Evolutionary conservation across 2,797 vertebrate species (phyloP).

Genomic region (Serranus cabrilla): DNA sequence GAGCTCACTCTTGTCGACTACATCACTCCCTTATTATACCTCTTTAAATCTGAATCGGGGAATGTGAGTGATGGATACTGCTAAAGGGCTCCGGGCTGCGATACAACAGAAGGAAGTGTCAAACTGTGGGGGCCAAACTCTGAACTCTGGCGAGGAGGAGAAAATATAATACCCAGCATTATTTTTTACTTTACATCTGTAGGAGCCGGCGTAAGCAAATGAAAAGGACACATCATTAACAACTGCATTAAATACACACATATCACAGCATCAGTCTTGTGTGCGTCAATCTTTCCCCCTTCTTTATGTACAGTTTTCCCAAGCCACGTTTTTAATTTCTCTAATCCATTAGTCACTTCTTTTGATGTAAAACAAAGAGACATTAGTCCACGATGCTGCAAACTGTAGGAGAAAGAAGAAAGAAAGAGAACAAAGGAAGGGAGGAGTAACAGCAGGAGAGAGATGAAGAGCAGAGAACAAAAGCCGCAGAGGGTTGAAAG

Average conservation of each 20-base stretch:
- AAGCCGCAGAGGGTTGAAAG: slow-evolving; percentile 36
- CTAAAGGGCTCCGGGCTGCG: slow-evolving; percentile 43
- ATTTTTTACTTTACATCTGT: slow-evolving; percentile 7
- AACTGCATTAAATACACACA: slow-evolving; percentile 11
- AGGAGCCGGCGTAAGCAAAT: slow-evolving; percentile 8
- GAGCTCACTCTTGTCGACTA: slow-evolving; percentile 47
- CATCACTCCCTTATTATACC: slow-evolving; percentile 47
- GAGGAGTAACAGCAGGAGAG: slow-evolving; percentile 5
- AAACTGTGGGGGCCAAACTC: slow-evolving; percentile 45
- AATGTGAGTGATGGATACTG: slow-evolving; percentile 53
- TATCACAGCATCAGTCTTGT: background rate
- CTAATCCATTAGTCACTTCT: slow-evolving; percentile 30
- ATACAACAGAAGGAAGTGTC: slow-evolving; percentile 61
- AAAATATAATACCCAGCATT: slow-evolving; percentile 32
- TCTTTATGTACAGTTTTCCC: background rate
- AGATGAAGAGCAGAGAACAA: slow-evolving; percentile 32
- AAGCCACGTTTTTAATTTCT: slow-evolving; percentile 15
- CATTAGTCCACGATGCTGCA: background rate
- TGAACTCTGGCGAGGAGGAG: slow-evolving; percentile 33
- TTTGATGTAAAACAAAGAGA: slow-evolving; percentile 29
- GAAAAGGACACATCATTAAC: slow-evolving; percentile 14
- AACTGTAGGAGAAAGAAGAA: slow-evolving; percentile 2
- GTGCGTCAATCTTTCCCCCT: background rate
- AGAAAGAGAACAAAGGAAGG: slow-evolving; percentile 24
- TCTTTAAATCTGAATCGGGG: slow-evolving; percentile 46